Evolutionary conservation across 2,113 vertebrate genomes (phyloP).

Genomic region (Apteryx owenii): DNA sequence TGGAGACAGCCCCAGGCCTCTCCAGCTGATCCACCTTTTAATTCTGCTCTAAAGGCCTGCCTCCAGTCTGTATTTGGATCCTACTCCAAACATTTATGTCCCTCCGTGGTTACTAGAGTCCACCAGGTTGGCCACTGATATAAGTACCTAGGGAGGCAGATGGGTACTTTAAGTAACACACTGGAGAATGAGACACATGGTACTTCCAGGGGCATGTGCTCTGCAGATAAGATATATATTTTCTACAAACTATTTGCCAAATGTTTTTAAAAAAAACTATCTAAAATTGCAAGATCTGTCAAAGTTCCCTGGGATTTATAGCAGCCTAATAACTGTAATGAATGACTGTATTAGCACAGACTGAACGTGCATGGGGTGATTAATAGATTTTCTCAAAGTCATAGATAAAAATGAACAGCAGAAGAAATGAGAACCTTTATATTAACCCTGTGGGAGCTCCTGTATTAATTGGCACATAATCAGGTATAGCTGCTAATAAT

Average conservation of each 20-base stretch:
- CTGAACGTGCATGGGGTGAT: conserved; percentile 53
- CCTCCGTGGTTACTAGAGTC: neutral
- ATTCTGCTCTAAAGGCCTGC: neutral
- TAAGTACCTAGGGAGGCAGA: neutral
- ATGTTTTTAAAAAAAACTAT: conserved; percentile 35
- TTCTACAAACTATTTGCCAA: conserved; percentile 13
- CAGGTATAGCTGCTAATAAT: conserved; percentile 71
- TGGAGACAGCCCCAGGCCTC: neutral
- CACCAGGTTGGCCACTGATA: neutral
- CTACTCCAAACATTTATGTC: neutral
- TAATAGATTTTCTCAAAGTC: conserved; percentile 60
- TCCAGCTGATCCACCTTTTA: neutral
- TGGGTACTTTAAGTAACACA: neutral
- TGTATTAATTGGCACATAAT: conserved; percentile 74
- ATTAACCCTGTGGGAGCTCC: conserved; percentile 65
- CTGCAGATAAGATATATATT: neutral
- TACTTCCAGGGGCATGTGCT: accelerated
- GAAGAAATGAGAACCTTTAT: conserved; percentile 38
- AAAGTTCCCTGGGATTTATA: conserved; percentile 53
- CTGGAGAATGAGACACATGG: neutral
- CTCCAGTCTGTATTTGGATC: neutral
- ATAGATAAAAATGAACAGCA: conserved; percentile 67
- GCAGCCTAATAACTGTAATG: conserved; percentile 67
- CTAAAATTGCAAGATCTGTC: conserved; percentile 36
- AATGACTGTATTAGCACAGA: conserved; percentile 44